These are phyloP conservation scores for Callosobruchus maculatus DNA, from an alignment of 2,888 invertebrate species.

Conservation along the genomic window DNA sequence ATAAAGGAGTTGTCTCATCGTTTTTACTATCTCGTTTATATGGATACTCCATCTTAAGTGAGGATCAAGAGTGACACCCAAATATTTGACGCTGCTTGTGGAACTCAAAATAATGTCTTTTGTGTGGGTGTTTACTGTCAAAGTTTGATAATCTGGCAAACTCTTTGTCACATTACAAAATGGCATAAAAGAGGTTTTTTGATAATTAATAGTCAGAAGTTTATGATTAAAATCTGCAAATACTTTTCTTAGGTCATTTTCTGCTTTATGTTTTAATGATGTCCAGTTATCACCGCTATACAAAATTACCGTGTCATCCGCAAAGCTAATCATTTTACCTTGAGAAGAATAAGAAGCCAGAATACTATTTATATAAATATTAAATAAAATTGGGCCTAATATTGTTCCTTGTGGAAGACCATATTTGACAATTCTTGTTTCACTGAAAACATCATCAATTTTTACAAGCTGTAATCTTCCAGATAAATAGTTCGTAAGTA, in stretches of 20 bases:
- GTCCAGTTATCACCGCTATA: conserved; percentile 3
- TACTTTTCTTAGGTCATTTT: background rate
- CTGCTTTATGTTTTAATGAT: conserved; percentile 1
- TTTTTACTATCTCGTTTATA: background rate
- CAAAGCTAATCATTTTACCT: conserved; percentile 5
- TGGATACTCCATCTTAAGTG: conserved; percentile 2
- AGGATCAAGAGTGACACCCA: conserved; percentile 3
- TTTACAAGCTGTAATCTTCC: too few relatives aligned
- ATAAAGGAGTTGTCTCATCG: conserved; percentile 1
- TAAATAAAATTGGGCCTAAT: conserved; percentile 2
- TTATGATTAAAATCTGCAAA: conserved; percentile 1
- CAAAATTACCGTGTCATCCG: conserved; percentile 5
- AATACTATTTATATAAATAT: conserved; percentile 2
- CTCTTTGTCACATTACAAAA: background rate
- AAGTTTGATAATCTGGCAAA: background rate
- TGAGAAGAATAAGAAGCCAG: background rate
- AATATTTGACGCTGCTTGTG: conserved; percentile 1
- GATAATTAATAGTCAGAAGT: conserved; percentile 1
- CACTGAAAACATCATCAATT: background rate
- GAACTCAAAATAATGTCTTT: background rate
- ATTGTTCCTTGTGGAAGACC: conserved; percentile 7
- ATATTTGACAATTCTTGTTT: background rate
- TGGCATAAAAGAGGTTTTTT: background rate
- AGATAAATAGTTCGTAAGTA: background rate
- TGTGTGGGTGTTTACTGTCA: background rate